These are phyloP conservation scores for Alethe diademata DNA, from an alignment of 2,113 vertebrate species.

Conservation along the genomic window DNA sequence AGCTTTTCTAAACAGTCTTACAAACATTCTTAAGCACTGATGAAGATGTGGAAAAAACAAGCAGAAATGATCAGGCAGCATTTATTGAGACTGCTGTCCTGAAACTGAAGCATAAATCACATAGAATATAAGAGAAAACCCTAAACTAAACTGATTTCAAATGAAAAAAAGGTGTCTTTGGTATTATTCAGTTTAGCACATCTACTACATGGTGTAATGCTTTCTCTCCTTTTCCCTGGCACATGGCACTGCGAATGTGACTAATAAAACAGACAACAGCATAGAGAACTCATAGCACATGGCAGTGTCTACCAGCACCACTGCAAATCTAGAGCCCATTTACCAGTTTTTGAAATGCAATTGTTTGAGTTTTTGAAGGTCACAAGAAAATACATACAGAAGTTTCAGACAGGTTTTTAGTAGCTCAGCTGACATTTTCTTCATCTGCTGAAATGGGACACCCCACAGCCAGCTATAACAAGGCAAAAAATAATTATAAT, in stretches of 20 bases:
- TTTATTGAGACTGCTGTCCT: background rate
- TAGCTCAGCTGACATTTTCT: background rate
- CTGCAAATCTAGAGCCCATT: background rate
- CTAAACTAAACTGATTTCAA: background rate
- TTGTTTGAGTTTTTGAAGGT: background rate
- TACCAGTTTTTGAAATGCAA: background rate
- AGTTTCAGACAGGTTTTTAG: background rate
- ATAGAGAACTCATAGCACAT: background rate
- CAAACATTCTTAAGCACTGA: background rate
- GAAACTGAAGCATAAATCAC: background rate
- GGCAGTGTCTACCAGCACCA: background rate
- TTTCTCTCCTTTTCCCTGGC: background rate
- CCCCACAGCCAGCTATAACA: background rate
- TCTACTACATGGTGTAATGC: accelerated
- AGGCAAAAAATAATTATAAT: background rate
- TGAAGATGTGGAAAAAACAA: background rate
- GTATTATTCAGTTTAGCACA: background rate
- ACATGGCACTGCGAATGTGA: background rate
- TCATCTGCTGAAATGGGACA: background rate
- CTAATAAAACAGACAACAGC: background rate
- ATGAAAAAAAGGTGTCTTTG: background rate
- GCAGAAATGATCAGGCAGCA: background rate
- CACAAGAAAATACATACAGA: background rate
- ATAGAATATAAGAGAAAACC: background rate
- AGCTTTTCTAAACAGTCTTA: background rate